Conservation (phyloP, 1,140 invertebrate genomes). For the Drosophila tani region DNA sequence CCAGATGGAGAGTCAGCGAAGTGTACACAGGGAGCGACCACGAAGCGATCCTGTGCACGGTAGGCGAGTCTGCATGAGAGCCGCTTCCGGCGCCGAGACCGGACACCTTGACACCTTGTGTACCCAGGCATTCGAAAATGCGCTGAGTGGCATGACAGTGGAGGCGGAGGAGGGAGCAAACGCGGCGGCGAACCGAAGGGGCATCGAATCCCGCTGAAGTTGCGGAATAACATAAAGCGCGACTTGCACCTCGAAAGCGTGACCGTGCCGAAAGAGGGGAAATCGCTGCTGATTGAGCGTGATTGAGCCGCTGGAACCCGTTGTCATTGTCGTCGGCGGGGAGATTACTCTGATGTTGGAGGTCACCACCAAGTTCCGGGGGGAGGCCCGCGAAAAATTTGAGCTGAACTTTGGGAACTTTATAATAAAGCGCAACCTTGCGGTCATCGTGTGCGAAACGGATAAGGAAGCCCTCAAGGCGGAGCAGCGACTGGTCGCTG, state of each 20-base stretch:
- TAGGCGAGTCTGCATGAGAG: too few relatives aligned
- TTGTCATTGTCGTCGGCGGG: background rate
- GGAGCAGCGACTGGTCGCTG: slow-evolving; percentile 40
- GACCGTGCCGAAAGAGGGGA: slow-evolving; percentile 64
- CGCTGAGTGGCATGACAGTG: too few relatives aligned
- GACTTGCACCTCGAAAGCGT: slow-evolving; percentile 66
- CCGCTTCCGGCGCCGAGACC: too few relatives aligned
- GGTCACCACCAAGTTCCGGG: slow-evolving; percentile 86
- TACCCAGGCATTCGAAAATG: too few relatives aligned
- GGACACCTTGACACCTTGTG: too few relatives aligned
- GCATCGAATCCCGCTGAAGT: slow-evolving; percentile 62
- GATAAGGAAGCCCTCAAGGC: slow-evolving; percentile 22
- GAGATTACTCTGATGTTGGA: slow-evolving; percentile 38
- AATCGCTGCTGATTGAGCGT: slow-evolving; percentile 72
- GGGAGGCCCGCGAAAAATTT: slow-evolving; percentile 87
- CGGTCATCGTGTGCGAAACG: slow-evolving; percentile 41
- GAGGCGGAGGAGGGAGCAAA: too few relatives aligned
- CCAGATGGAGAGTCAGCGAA: too few relatives aligned
- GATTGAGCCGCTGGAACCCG: slow-evolving; percentile 22
- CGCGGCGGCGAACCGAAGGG: slow-evolving; percentile 44
- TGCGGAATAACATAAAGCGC: slow-evolving; percentile 82
- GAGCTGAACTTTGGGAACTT: slow-evolving; percentile 87
- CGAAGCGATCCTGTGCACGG: too few relatives aligned
- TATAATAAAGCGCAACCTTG: slow-evolving; percentile 58
- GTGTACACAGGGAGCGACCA: too few relatives aligned